Evolutionary conservation across 2,797 vertebrate genomes (phyloP).

Genomic region (Sciurus carolinensis): DNA sequence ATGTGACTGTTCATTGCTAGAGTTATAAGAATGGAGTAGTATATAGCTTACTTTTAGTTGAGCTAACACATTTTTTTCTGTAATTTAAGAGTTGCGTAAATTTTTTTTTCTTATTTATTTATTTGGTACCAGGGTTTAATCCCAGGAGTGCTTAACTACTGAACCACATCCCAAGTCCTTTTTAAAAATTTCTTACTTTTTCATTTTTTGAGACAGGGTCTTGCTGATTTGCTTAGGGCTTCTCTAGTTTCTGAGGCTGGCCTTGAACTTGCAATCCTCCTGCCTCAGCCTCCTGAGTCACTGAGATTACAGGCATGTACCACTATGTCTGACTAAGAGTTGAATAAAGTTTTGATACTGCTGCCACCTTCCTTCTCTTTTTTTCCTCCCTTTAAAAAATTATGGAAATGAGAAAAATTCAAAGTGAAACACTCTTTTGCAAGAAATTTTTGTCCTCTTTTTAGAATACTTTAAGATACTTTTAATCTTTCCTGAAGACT

Average conservation of each 20-base stretch:
- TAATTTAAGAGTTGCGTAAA: neutral
- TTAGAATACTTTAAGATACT: neutral
- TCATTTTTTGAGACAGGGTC: no score
- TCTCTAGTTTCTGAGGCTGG: no score
- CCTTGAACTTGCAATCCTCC: no score
- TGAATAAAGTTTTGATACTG: neutral
- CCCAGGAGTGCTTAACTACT: no score
- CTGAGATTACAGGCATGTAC: no score
- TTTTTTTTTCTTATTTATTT: no score
- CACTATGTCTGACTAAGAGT: neutral
- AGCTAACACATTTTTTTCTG: neutral
- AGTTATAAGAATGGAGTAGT: neutral
- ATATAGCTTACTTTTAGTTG: neutral
- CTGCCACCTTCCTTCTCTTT: neutral
- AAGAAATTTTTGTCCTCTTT: neutral
- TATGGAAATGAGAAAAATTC: neutral
- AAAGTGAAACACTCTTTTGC: neutral
- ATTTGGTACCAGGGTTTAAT: no score
- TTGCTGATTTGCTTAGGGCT: no score
- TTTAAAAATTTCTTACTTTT: no score
- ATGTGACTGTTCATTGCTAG: neutral
- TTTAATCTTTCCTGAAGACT: slow-evolving; percentile 35
- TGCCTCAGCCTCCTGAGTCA: no score
- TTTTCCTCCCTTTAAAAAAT: neutral
- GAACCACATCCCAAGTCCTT: no score